Conservation (phyloP, 2,888 invertebrate genomes). For the Octodonta nipae region DNA sequence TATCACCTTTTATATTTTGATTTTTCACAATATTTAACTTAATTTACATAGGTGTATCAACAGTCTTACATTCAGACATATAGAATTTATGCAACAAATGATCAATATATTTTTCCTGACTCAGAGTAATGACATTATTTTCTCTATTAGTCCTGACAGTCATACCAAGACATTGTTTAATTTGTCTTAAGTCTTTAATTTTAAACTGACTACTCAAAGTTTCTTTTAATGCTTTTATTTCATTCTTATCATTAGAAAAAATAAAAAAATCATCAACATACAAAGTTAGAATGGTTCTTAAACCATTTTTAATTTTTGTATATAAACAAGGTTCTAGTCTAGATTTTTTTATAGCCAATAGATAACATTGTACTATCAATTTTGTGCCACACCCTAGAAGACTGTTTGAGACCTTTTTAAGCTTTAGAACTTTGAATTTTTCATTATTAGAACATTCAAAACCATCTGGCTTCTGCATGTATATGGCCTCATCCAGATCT, state of each 20-base stretch:
- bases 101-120: constrained; percentile 12
- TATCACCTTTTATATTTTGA: constrained; percentile 1
- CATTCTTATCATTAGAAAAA: constrained; percentile 11
- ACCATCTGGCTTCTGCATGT: not conserved
- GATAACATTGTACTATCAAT: constrained; percentile 4
- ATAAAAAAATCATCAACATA: constrained; percentile 16
- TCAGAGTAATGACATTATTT: constrained; percentile 8
- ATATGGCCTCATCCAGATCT: constrained; percentile 1
- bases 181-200: constrained; percentile 7
- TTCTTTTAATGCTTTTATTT: constrained; percentile 9
- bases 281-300: constrained; percentile 14
- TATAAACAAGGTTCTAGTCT: constrained; percentile 15
- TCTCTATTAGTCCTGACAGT: constrained; percentile 7
- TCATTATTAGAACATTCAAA: not conserved
- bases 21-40: constrained; percentile 3
- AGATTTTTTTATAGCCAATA: constrained; percentile 10
- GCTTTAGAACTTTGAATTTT: not conserved
- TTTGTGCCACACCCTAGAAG: constrained; percentile 5
- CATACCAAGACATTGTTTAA: constrained; percentile 13
- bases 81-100: constrained; percentile 9
- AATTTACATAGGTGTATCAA: constrained; percentile 9
- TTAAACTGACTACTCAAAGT: constrained; percentile 13
- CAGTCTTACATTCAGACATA: constrained; percentile 7
- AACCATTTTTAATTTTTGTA: constrained; percentile 9
- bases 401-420: constrained; percentile 6